Evolutionary conservation across 64 coral and sea anemone species (phyloP), one percentile per base, ranked within the genome.

Genomic region (Montipora cactus): DNA sequence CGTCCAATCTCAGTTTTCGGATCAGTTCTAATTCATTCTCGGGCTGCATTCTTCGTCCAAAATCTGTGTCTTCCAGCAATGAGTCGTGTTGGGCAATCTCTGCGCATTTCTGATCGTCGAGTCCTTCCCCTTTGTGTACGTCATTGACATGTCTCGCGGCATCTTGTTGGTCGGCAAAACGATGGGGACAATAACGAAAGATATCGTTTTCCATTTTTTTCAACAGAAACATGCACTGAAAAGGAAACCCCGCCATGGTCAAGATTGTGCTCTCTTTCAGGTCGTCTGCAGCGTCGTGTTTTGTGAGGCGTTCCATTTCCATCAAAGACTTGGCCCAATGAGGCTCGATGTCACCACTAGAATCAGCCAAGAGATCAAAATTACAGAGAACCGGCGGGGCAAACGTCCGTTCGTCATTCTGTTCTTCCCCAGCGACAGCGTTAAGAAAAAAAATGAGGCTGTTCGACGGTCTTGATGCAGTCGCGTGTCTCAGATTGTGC

Each of bases 401-500:
- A 1, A 76, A 76, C 6, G 3, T 11, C 2, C 9, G 74, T 44
- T 76, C 25, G 8, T 76, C 74, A 3, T 76, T 9, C 14, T 23
- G 23, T 44, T 76, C 74, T 45, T 46, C 25, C 37, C 25, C 7
- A 13, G 8, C 21, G 9, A 37, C 46, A 23, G 74, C 2, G 12
- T 76, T 76, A 8, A 76, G 74, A 45, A 76, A 76, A 28, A 76
- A 76, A 9, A 76, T 23, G 5, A 76, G 0, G 10, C 74, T 13
- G 25, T 76, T 12, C 25, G 74, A 76, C 1, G 74, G 74, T 76
- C 12, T 76, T 2, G 14, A 8, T 12, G 74, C 74, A 12, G 74
- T 76, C 25, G 74, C 74, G 10, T 76, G 74, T 76, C 74, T 76
- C 10, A 76, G 28, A 12, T 76, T 76, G 74, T 76, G 2, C 74